Evolutionary conservation across 2,888 invertebrate genomes (phyloP), one percentile per base, ranked within the genome.

Genomic region (Apeira syringaria): DNA sequence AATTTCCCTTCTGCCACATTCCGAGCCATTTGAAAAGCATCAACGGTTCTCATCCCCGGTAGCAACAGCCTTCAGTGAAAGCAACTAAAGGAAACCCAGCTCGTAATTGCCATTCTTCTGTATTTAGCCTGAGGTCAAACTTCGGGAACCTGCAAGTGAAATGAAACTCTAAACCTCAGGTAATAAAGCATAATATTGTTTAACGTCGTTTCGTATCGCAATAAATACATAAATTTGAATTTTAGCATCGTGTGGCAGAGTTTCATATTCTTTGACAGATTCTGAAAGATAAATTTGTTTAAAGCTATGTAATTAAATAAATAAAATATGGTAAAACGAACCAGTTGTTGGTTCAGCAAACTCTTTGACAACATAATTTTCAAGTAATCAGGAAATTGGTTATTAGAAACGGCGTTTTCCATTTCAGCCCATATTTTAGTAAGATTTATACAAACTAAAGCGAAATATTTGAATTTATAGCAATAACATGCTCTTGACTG

Each of bases 291-390:
- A 12, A 27, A 25, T 33, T 17, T 32, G 20, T 32, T 10, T 6
- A 10, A 35, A 7, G 2, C 18, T 20, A 31, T 53, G 40, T 47
- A 47, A 53, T 58, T 53, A 52, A 29, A 30, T 52, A 53, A 44
- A 44, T 53, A 47, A 52, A 50, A 36, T 47, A 39, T 28, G n/a
- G 24, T 30, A 29, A 39, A 26, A 26, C 11, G 8, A 12, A 30
- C 15, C 26, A 13, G 29, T 25, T 31, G 26, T 38, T 25, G n/a
- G 35, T 27, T 12, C 25, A 29, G 22, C 25, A 22, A n/a, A 17
- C 7, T 20, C 13, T 29, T 38, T 42, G 35, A 30, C 27, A 34
- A 29, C 11, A 38, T 46, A 29, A 32, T 39, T 46, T 32, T 38
- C 27, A 37, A 12, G 35, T 5, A 12, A 46, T 37, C 38, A 35